Evolutionary conservation across 2,113 vertebrate genomes (phyloP), one percentile per base, ranked within the genome.

Genomic region (Rutilus rutilus): DNA sequence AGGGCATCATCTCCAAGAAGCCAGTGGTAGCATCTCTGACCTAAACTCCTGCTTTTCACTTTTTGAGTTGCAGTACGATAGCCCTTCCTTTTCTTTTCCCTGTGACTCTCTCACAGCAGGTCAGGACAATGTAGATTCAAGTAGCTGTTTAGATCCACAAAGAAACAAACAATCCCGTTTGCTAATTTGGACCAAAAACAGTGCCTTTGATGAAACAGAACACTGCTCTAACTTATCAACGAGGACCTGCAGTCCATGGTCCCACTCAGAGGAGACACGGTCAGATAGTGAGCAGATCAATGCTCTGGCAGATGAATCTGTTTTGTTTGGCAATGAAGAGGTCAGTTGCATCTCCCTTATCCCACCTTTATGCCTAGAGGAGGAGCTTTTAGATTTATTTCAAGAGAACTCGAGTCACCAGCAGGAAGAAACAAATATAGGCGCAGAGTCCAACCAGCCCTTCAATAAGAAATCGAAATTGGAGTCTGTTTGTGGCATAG

Each of bases 141-240:
- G 96, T 96, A 96, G 95, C 96, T 96, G 95, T 96, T 96, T 95
- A 92, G 97, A 97, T 92, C 94, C 94, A 89, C 95, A 97, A 94
- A 96, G 97, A 91, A 97, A 97, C 95, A 98, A 97, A 93, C 97
- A 98, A 96, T 99, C 98, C 94, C 97, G 98, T 94, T 97, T 99
- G 96, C 95, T 99, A 92, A 99, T 99, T 96, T 99, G 98, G 98
- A 99, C 98, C 97, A 98, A 98, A 99, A 99, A 99, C 97, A 99
- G 98, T 99, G 98, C 98, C 98, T 99, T 99, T 96, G 98, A 99
- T 91, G 98, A 99, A 96, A 98, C 97, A 74, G 98, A 99, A 97
- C 97, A 98, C 94, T 99, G 98, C 97, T 99, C 98, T 89, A 99
- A 98, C 93, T 95, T 99, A 93, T 99, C 98, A 91, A 99, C 98